A percentile compares a stretch with the other conserved stretches of the same genome.
Conservation (phyloP, 2,888 invertebrate species). For the Tetragnatha montana region DNA sequence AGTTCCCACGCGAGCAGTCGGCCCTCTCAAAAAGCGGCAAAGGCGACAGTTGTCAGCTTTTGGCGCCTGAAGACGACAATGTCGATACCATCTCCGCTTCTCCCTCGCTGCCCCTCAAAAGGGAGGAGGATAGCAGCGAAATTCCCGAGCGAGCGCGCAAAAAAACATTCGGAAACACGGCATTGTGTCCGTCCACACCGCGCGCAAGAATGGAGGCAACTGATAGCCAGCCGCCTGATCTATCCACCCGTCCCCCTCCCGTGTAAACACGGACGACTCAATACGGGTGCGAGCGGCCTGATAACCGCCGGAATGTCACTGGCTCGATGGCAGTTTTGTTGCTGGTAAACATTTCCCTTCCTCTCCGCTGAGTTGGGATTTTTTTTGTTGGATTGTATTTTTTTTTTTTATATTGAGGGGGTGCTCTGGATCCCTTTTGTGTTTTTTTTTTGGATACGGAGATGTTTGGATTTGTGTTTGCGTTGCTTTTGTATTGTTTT, state of each 20-base stretch:
- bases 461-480: no score
- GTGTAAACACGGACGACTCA: background rate
- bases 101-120: conserved; percentile 18
- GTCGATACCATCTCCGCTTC: conserved; percentile 56
- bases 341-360: background rate
- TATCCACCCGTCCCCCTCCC: background rate
- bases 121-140: conserved; percentile 39
- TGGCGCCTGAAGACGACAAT: conserved; percentile 65
- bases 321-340: no score
- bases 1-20: conserved; percentile 35
- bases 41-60: conserved; percentile 67
- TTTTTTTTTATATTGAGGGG: no score
- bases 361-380: background rate
- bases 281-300: background rate
- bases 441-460: no score
- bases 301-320: no score
- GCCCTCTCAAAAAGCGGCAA: conserved; percentile 25
- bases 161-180: conserved; percentile 46
- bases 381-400: no score
- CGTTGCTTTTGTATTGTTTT: no score
- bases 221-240: background rate
- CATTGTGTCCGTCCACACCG: conserved; percentile 15
- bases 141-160: conserved; percentile 21
- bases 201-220: conserved; percentile 7
- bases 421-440: no score